Percentiles rank a stretch among this genome's conserved stretches.
Evolutionary conservation across 2,113 vertebrate species (phyloP).

Genomic region (Dromaius novaehollandiae): DNA sequence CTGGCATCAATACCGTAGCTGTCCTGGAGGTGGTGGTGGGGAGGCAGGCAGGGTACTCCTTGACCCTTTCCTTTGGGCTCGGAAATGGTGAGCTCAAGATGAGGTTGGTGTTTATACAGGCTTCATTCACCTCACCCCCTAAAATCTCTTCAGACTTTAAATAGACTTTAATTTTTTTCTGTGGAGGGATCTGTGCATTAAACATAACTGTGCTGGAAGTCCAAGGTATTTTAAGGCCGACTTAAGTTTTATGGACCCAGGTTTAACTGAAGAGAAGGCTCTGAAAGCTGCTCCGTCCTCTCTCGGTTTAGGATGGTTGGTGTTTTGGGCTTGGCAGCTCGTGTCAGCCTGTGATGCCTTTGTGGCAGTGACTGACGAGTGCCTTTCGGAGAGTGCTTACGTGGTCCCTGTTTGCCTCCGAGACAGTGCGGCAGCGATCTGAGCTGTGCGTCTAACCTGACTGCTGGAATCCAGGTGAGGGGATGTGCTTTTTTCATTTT

Average conservation of each 20-base stretch:
- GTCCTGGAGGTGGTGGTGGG: not conserved
- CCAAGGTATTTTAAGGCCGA: not conserved
- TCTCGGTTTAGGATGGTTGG: not conserved
- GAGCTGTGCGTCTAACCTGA: not conserved
- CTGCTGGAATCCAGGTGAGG: not conserved
- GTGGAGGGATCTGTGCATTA: not conserved
- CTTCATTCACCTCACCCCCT: not conserved
- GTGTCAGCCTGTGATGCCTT: rapidly evolving
- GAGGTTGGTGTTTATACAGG: rapidly evolving
- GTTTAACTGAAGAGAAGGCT: not conserved
- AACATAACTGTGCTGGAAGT: not conserved
- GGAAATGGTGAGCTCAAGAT: not conserved
- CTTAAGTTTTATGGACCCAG: not conserved
- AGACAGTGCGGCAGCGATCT: not conserved
- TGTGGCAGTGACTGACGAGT: not conserved
- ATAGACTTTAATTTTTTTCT: not conserved
- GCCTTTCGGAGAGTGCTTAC: not conserved
- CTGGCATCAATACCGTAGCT: not conserved
- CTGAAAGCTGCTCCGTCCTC: not conserved
- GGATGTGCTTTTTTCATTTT: rapidly evolving
- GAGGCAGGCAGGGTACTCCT: not conserved
- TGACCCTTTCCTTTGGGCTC: not conserved
- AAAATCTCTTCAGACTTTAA: not conserved
- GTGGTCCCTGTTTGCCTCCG: rapidly evolving
- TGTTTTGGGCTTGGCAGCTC: not conserved